These are phyloP conservation scores for Dicaeum eximium DNA, from an alignment of 2,113 vertebrate genomes.

Conservation along the genomic window DNA sequence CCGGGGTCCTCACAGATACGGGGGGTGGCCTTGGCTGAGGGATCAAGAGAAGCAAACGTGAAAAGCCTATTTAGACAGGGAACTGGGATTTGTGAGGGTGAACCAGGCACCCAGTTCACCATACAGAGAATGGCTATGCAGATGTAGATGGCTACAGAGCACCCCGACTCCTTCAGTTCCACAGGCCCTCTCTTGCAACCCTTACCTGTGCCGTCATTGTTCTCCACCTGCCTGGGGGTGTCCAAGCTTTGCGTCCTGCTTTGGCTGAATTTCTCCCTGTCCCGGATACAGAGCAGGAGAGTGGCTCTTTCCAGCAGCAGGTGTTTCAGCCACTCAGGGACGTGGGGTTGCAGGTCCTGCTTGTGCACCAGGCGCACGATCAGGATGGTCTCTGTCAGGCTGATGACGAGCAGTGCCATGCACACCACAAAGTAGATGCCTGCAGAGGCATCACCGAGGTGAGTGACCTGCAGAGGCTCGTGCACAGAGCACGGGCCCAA, in stretches of 20 bases:
- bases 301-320: constrained; percentile 83
- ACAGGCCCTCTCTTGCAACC: no score
- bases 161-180: not conserved
- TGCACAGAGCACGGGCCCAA: not conserved
- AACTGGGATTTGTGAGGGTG: not conserved
- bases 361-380: constrained; percentile 93
- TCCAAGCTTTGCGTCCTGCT: constrained; percentile 30
- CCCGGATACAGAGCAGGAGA: constrained; percentile 80
- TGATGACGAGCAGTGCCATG: constrained; percentile 96
- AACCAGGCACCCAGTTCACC: rapidly evolving
- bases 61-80: rapidly evolving
- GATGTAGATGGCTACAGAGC: rapidly evolving
- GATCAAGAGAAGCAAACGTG: not conserved
- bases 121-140: not conserved
- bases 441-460: not conserved
- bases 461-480: not conserved
- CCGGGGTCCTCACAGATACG: constrained; percentile 65
- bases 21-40: constrained; percentile 76
- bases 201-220: constrained; percentile 66
- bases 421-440: constrained; percentile 96
- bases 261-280: constrained; percentile 71
- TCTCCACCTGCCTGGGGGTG: constrained; percentile 32
- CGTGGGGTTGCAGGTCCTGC: constrained; percentile 89
- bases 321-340: constrained; percentile 85
- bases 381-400: constrained; percentile 91